Evolutionary conservation across 2,113 vertebrate genomes (phyloP).

Genomic region (Halichoeres trimaculatus): DNA sequence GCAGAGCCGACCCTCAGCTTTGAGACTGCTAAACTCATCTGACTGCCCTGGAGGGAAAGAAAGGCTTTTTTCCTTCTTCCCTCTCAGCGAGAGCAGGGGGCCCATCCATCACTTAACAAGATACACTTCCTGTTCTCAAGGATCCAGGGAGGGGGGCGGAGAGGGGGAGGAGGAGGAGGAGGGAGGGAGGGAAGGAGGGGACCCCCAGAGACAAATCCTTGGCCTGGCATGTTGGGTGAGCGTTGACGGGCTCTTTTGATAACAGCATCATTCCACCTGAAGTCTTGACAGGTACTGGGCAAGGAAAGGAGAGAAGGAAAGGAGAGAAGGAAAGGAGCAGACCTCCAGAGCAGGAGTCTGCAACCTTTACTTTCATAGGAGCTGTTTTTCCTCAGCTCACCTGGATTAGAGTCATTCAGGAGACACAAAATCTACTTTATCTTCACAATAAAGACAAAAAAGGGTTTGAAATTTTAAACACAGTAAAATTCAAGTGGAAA

Average conservation of each 20-base stretch:
- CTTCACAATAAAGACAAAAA: too few species aligned
- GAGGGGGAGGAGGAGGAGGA: constrained; percentile 67
- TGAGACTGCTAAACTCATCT: constrained; percentile 83
- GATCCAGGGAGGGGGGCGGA: constrained; percentile 62
- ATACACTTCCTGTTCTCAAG: constrained; percentile 94
- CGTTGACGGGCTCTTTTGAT: constrained; percentile 88
- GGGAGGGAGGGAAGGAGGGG: constrained; percentile 76
- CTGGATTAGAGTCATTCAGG: too few species aligned
- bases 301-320: constrained; percentile 1
- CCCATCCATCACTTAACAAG: constrained; percentile 89
- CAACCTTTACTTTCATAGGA: too few species aligned
- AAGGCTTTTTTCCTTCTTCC: constrained; percentile 78
- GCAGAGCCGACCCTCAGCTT: constrained; percentile 65
- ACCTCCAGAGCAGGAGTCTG: too few species aligned
- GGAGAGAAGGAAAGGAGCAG: neutral
- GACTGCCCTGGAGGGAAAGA: constrained; percentile 78
- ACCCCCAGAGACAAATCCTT: constrained; percentile 90
- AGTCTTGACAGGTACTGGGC: constrained; percentile 75
- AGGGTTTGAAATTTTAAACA: too few species aligned
- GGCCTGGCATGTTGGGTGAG: constrained; percentile 85
- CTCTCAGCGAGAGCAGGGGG: constrained; percentile 84
- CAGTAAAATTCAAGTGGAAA: too few species aligned
- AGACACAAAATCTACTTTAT: too few species aligned
- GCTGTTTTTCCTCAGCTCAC: too few species aligned
- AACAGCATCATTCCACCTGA: constrained; percentile 86